Base-by-base conservation (phyloP, 2,797 vertebrate species). In the Danio jaintianensis region DNA sequence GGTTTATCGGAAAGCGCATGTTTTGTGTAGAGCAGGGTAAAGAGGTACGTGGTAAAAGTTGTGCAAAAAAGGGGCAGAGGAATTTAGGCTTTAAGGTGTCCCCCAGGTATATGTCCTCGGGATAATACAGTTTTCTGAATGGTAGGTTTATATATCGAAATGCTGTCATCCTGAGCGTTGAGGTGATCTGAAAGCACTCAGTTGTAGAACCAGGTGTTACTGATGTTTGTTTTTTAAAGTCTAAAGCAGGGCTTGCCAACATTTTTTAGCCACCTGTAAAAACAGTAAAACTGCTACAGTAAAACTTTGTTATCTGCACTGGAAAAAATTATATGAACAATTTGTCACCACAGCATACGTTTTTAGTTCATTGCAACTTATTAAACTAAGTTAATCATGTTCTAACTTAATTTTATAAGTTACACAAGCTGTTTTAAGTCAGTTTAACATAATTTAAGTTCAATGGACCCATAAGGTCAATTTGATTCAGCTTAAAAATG, bases 21-120 rank as follows among this genome's bases (percentile, higher is more conserved):
- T 70, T 62, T 61, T 42, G 40, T 45, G 53, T 13, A 68, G 63
- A 68, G 42, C 43, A 36, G 4, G 52, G 7, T 47, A 47, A 4
- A n/a, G 48, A 64, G 47, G 40, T 56, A 63, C 43, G 50, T 70
- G 76, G 45, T 29, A 52, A 70, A 61, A 52, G 47, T 42, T 70
- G 47, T 62, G 76, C 66, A 62, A 69, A 70, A 43, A 20, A 62
- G 69, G 55, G 67, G 66, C 66, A 62, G 36, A 69, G 12, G 58
- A 18, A 70, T 38, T 62, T 50, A 47, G 42, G 63, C 43, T 61
- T 75, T 6, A 40, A 48, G 56, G 43, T 75, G 45, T 62, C 59
- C 50, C 75, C 58, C 64, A 58, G 52, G 64, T 68, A 20, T 9
- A 18, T 58, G 40, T 67, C 40, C 40, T 56, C 40, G 1, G 18